Conservation (phyloP, 2,888 invertebrate genomes). For the Sceliomorpha sp. region DNA sequence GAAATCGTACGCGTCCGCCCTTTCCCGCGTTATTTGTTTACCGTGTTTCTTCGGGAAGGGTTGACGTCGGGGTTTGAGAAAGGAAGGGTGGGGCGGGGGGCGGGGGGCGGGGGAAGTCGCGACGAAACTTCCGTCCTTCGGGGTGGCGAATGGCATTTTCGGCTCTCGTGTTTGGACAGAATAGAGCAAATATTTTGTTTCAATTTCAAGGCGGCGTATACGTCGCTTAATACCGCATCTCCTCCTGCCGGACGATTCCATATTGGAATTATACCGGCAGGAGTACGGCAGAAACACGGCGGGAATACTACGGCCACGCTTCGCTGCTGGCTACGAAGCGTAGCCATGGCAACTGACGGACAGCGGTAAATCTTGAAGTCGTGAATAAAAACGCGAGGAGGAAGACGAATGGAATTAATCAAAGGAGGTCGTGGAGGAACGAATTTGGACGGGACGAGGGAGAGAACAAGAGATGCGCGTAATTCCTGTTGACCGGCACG, state of each 20-base stretch:
- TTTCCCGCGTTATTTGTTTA: too few species aligned
- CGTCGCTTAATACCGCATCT: conserved; percentile 29
- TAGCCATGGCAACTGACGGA: conserved; percentile 57
- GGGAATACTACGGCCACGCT: conserved; percentile 52
- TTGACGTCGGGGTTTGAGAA: too few species aligned
- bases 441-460: conserved; percentile 34
- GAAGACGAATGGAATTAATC: conserved; percentile 60
- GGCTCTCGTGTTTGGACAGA: conserved; percentile 14
- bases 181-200: conserved; percentile 35
- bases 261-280: conserved; percentile 57
- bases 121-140: too few species aligned
- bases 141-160: too few species aligned
- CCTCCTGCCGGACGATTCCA: conserved; percentile 47
- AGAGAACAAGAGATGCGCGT: conserved; percentile 28
- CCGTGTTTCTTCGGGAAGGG: too few species aligned
- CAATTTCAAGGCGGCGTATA: conserved; percentile 37
- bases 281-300: too few species aligned
- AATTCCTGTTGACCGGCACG: conserved; percentile 52
- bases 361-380: conserved; percentile 62
- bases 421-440: conserved; percentile 48
- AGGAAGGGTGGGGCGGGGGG: too few species aligned
- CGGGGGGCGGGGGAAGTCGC: too few species aligned
- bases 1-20: background rate
- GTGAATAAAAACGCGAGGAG: conserved; percentile 55
- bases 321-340: conserved; percentile 41